These are phyloP conservation scores for Trichopoda pennipes DNA, from an alignment of 2,888 invertebrate species.

Conservation along the genomic window DNA sequence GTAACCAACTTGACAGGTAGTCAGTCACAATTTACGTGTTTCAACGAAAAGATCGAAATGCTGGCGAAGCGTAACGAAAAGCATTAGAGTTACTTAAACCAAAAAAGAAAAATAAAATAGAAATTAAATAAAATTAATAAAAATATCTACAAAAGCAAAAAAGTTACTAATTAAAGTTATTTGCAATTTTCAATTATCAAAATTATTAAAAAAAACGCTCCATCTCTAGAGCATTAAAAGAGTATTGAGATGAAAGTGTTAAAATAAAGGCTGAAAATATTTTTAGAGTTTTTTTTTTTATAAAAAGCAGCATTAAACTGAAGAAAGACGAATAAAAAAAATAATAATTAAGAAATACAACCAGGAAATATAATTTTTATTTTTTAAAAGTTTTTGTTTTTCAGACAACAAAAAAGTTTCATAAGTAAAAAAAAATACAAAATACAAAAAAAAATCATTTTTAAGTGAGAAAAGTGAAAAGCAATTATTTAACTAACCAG, in stretches of 20 bases:
- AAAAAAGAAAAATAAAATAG: conserved; percentile 18
- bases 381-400: conserved; percentile 52
- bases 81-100: conserved; percentile 60
- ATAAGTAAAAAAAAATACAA: conserved; percentile 23
- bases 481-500: conserved; percentile 65
- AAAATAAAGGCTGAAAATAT: conserved; percentile 17
- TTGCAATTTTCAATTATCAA: conserved; percentile 33
- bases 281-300: too few species aligned
- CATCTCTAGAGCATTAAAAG: too few species aligned
- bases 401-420: conserved; percentile 38
- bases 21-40: conserved; percentile 68
- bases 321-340: neutral
- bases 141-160: neutral
- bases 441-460: neutral
- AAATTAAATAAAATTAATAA: conserved; percentile 12
- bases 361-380: conserved; percentile 49
- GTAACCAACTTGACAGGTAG: conserved; percentile 25
- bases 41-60: conserved; percentile 66
- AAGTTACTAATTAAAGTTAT: conserved; percentile 46
- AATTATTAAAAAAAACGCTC: conserved; percentile 21
- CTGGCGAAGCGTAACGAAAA: conserved; percentile 64
- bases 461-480: conserved; percentile 63
- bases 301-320: conserved; percentile 15
- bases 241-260: conserved; percentile 25
- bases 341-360: conserved; percentile 10